Conservation (phyloP, 2,797 vertebrate genomes). For the Tangara arthus region DNA sequence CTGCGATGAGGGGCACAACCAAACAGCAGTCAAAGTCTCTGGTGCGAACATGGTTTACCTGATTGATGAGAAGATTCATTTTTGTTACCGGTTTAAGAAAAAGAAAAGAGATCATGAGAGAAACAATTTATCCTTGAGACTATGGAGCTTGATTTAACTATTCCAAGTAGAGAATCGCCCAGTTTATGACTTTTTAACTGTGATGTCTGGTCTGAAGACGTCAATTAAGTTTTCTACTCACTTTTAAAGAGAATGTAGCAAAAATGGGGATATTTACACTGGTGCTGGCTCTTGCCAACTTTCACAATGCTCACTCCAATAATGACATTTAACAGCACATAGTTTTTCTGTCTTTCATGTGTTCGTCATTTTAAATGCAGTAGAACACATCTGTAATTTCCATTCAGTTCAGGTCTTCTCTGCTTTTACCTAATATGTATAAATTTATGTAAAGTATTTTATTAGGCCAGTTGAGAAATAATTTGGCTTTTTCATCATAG, state of each 20-base stretch:
- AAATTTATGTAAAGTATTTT: neutral
- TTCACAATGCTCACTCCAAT: neutral
- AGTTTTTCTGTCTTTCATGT: neutral
- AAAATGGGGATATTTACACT: neutral
- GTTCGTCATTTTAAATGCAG: neutral
- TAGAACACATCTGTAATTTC: neutral
- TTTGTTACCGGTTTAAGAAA: neutral
- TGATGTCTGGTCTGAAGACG: neutral
- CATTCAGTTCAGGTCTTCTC: neutral
- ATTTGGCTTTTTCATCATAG: neutral
- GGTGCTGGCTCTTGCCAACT: neutral
- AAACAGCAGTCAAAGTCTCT: constrained; percentile 98
- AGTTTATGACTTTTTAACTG: fast-evolving
- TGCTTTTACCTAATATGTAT: neutral
- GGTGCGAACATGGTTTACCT: constrained; percentile 97
- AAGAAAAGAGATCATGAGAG: neutral
- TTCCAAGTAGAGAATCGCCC: fast-evolving
- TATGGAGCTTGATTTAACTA: neutral
- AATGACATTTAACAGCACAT: neutral
- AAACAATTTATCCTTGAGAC: neutral
- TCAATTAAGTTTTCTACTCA: neutral
- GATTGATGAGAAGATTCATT: neutral
- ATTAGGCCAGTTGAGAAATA: neutral
- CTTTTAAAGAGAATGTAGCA: neutral
- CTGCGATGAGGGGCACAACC: constrained; percentile 94